Evolutionary conservation across 2,797 vertebrate species (phyloP).

Genomic region (Rhyacichthys aspro): DNA sequence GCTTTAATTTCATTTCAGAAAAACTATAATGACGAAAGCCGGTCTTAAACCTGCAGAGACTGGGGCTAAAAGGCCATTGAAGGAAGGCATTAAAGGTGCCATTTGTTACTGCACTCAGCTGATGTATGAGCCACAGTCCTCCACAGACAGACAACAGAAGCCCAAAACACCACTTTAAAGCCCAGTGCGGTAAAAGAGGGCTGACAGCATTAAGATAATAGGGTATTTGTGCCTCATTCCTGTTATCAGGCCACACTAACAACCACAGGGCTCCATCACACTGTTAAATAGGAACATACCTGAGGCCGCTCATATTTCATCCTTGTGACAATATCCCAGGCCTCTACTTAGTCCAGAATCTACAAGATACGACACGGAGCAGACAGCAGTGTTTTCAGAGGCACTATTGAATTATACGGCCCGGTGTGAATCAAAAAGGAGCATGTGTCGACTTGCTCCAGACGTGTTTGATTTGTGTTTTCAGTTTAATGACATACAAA

Average conservation of each 20-base stretch:
- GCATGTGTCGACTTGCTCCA: conserved; percentile 29
- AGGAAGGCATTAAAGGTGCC: too few relatives aligned
- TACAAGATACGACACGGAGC: conserved; percentile 37
- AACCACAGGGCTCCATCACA: conserved; percentile 29
- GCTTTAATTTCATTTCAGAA: too few relatives aligned
- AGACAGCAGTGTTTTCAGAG: conserved; percentile 24
- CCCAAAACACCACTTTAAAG: conserved; percentile 21
- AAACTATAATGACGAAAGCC: too few relatives aligned
- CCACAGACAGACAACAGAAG: background rate
- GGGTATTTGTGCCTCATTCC: conserved; percentile 35
- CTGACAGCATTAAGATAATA: conserved; percentile 39
- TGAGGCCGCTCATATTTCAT: conserved; percentile 44
- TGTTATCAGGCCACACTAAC: conserved; percentile 44
- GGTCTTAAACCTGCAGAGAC: too few relatives aligned
- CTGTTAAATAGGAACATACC: conserved; percentile 33
- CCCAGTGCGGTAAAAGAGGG: conserved; percentile 20
- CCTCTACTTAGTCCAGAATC: conserved; percentile 46
- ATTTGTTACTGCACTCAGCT: too few relatives aligned
- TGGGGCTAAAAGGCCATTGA: too few relatives aligned
- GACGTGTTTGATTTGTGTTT: conserved; percentile 40
- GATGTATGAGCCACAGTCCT: too few relatives aligned
- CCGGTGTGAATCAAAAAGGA: conserved; percentile 17
- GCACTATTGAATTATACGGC: conserved; percentile 15
- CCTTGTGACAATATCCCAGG: conserved; percentile 33
- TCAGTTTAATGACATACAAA: conserved; percentile 23